Base-by-base conservation (phyloP, 2,113 vertebrate species). In the Strix uralensis region DNA sequence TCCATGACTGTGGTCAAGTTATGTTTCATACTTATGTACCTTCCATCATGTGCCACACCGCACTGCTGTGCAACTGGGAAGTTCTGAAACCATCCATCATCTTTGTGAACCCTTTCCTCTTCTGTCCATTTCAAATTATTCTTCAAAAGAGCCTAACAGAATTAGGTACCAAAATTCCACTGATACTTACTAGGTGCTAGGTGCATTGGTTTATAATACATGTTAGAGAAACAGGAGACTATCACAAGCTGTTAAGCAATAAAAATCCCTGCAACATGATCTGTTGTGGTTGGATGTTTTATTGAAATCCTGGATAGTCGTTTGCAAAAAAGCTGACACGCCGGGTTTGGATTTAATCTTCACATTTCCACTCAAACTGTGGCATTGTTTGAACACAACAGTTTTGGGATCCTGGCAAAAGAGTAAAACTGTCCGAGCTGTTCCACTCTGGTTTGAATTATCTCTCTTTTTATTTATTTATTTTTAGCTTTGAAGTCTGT, bases 401-500 rank as follows among this genome's bases (percentile, higher is more conserved):
- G 87, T 79, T 95, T 95, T 73, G 90, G 91, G 95, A 96, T 96
- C 85, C 92, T 94, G 95, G 95, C 95, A 97, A 96, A 92, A 90
- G 84, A 96, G 97, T 94, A 95, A 95, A 96, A 97, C 81, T 95
- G 86, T 90, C 89, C 62, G 2, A 97, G 86, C 92, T 92, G 84
- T 94, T 97, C 92, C 91, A 91, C 84, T 97, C 96, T 97, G 97
- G 73, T 97, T 97, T 94, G 89, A 97, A 97, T 97, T 96, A 97
- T 95, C 90, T 92, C 65, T 75, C 70, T 66, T 73, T 93, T 95
- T 94, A 96, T 94, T 96, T 95, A 97, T 97, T 96, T 95, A 94
- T 97, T 97, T 97, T 80, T 84, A 91, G 89, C 97, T 97, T 97
- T 97, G 93, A 97, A 97, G 95, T 90, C 93, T 95, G 94, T 97